A percentile compares a stretch with the other conserved stretches of the same genome.
Evolutionary conservation across 2,888 invertebrate species (phyloP).

Genomic region (Diplolepis rosae): DNA sequence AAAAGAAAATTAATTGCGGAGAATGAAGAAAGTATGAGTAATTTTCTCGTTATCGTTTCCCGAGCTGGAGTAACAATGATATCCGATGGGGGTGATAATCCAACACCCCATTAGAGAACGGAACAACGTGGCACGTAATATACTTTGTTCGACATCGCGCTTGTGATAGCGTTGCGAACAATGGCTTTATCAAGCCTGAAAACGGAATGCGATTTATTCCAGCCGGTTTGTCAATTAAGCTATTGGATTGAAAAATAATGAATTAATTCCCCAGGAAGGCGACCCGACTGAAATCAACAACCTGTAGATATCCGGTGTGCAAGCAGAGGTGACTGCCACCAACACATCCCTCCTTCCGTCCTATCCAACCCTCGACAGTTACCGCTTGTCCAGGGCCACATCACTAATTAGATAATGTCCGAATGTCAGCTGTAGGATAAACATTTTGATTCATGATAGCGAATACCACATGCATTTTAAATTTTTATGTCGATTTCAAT

Average conservation of each 20-base stretch:
- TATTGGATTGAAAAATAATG: conserved; percentile 58
- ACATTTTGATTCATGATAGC: not conserved
- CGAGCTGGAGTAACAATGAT: not conserved
- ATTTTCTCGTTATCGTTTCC: not conserved
- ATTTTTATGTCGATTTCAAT: too few species aligned
- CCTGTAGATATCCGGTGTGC: conserved; percentile 60
- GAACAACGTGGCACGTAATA: conserved; percentile 5
- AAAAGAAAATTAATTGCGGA: not conserved
- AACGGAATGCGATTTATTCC: conserved; percentile 54
- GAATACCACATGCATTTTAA: not conserved
- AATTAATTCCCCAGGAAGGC: conserved; percentile 56
- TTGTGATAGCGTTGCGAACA: conserved; percentile 44
- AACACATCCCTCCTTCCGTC: conserved; percentile 32
- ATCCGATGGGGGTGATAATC: not conserved
- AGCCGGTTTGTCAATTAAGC: conserved; percentile 54
- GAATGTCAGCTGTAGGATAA: not conserved
- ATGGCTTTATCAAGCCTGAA: conserved; percentile 54
- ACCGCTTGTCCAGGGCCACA: conserved; percentile 39
- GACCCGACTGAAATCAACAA: conserved; percentile 57
- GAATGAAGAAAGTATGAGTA: not conserved
- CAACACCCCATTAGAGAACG: not conserved
- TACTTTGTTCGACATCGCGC: conserved; percentile 12
- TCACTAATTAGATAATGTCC: conserved; percentile 39
- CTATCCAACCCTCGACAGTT: conserved; percentile 33
- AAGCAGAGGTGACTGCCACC: conserved; percentile 24